Evolutionary conservation across 2,888 invertebrate genomes (phyloP).

Genomic region (Lepidochrysops patricia): DNA sequence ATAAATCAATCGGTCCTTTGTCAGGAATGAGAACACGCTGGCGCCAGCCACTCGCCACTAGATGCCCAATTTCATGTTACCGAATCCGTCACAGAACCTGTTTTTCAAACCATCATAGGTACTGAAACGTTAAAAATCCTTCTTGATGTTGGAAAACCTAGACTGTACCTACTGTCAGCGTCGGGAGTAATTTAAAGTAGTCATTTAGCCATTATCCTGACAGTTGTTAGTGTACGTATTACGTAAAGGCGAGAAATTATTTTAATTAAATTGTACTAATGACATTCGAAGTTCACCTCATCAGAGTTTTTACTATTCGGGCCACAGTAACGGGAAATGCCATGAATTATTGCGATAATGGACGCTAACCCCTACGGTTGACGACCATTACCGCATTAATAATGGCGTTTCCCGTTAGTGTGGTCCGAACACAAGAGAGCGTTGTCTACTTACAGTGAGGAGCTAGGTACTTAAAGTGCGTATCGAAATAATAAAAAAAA

Average conservation of each 20-base stretch:
- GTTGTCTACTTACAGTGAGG: background rate
- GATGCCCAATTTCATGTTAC: constrained; percentile 10
- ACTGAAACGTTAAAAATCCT: background rate
- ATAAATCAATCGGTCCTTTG: constrained; percentile 29
- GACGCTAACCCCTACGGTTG: too few species aligned
- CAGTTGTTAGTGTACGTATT: background rate
- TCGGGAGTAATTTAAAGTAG: background rate
- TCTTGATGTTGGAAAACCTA: background rate
- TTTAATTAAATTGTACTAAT: background rate
- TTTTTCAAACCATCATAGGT: background rate
- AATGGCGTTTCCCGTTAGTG: too few species aligned
- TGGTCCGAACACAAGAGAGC: too few species aligned
- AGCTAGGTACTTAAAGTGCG: background rate
- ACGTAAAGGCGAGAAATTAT: background rate
- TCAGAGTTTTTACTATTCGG: background rate
- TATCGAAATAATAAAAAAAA: background rate
- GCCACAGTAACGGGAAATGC: too few species aligned
- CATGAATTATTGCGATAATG: too few species aligned
- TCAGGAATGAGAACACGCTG: constrained; percentile 26
- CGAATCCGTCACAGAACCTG: constrained; percentile 5
- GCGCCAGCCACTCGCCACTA: constrained; percentile 24
- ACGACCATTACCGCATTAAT: too few species aligned
- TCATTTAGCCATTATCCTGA: background rate
- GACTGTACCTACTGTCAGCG: background rate
- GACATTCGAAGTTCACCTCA: background rate